Conservation (phyloP, 2,113 vertebrate species). For the Tachuris rubrigastra region DNA sequence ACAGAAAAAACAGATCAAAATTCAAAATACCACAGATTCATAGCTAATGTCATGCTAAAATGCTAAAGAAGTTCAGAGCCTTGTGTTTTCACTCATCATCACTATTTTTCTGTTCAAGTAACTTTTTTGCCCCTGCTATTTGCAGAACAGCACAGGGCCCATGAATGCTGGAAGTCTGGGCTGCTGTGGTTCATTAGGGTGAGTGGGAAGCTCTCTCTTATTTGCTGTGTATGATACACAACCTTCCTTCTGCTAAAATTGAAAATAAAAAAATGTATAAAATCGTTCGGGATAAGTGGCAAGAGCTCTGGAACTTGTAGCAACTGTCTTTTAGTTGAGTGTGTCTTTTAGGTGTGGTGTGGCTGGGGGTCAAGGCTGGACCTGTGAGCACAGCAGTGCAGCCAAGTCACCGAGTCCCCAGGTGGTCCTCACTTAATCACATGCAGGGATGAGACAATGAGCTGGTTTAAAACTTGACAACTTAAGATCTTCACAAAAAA, state of each 20-base stretch:
- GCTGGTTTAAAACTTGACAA: not conserved
- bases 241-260: not conserved
- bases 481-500: not conserved
- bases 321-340: not conserved
- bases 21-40: not conserved
- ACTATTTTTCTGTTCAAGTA: not conserved
- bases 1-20: not conserved
- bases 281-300: not conserved
- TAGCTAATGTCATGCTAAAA: not conserved
- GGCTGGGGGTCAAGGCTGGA: not conserved
- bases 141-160: not conserved
- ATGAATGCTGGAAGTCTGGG: not conserved
- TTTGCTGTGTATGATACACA: accelerated
- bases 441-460: not conserved
- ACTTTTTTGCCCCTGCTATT: not conserved
- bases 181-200: accelerated
- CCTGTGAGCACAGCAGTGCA: not conserved
- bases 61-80: not conserved
- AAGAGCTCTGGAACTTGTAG: not conserved
- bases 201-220: not conserved
- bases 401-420: not conserved
- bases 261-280: not conserved
- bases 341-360: not conserved
- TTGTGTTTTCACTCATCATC: not conserved
- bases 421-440: not conserved